Evolutionary conservation across 2,113 vertebrate species (phyloP).

Genomic region (Antennarius striatus): DNA sequence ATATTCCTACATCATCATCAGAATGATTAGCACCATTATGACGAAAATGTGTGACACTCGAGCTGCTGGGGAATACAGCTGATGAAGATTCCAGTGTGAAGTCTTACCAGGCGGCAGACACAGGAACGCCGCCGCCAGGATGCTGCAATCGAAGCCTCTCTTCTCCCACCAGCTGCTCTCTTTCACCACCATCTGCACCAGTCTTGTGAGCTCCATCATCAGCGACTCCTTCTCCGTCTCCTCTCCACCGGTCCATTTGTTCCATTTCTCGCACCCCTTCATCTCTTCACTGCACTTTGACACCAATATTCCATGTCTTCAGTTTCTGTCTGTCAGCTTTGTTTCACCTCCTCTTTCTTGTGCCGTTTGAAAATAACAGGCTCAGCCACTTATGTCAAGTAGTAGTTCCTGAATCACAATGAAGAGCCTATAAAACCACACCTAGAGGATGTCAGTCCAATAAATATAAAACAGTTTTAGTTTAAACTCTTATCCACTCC

Average conservation of each 20-base stretch:
- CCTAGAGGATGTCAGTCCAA: slow-evolving; percentile 40
- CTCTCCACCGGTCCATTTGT: background rate
- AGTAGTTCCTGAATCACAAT: slow-evolving; percentile 22
- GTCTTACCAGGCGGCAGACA: slow-evolving; percentile 81
- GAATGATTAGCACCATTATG: no score
- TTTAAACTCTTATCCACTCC: slow-evolving; percentile 15
- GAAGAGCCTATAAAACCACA: slow-evolving; percentile 50
- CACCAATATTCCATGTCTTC: slow-evolving; percentile 50
- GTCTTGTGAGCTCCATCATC: slow-evolving; percentile 86
- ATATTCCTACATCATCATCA: no score
- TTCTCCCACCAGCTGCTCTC: slow-evolving; percentile 94
- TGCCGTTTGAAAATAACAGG: slow-evolving; percentile 26
- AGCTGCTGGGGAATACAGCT: no score
- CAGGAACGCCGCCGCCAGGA: slow-evolving; percentile 82
- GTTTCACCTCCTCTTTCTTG: slow-evolving; percentile 1
- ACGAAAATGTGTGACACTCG: no score
- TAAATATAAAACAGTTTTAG: slow-evolving; percentile 31
- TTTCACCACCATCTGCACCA: slow-evolving; percentile 83
- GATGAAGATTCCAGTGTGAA: background rate
- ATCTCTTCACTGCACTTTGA: background rate
- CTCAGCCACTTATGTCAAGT: slow-evolving; percentile 17
- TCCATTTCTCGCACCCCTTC: background rate
- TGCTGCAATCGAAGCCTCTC: slow-evolving; percentile 85
- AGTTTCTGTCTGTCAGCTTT: background rate
- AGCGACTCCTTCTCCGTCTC: slow-evolving; percentile 68